Base-by-base conservation (phyloP, 2,797 vertebrate genomes). In the Buceros bicornis region DNA sequence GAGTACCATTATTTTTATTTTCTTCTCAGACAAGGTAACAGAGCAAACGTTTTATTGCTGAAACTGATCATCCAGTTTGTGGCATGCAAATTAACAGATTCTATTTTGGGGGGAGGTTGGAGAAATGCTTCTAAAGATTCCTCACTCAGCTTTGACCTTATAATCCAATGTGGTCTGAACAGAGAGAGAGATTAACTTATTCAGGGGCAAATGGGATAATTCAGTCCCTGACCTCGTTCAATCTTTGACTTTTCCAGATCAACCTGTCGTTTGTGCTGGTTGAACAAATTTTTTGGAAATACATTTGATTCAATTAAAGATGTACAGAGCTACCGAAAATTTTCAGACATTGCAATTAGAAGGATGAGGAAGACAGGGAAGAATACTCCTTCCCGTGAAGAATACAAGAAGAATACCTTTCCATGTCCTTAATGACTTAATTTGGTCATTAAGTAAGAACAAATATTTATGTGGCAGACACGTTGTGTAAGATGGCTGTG, bases 171-270 rank as follows among this genome's bases (percentile, higher is more conserved):
- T 97, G 89, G 87, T 96, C 95, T 93, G 96, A 97, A 96, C 83
- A 94, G 96, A 97, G 95, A 96, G 90, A 93, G 93, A 97, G 94
- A 95, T 97, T 97, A 95, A 97, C 91, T 97, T 97, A 96, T 96
- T 97, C 86, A 96, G 89, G 87, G 82, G 50, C 69, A 92, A 97
- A 96, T 87, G 83, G 93, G 82, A 96, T 97, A 97, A 97, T 97
- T 97, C 90, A 92, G 88, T 95, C 89, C 92, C 94, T 97, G 96
- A 97, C 94, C 94, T 97, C 73, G 2, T 69, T 97, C 93, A 74
- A 47, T 92, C 85, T 91, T 97, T 33, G 24, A 92, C 89, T 96
- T 95, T 96, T 96, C 71, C 88, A 97, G 95, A 91, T 95, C 95
- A 96, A 85, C 67, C 33, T 90, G 79, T 95, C 95, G 95, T 97